These are phyloP conservation scores for Cnemophilus loriae DNA, from an alignment of 2,113 vertebrate species.

Conservation along the genomic window DNA sequence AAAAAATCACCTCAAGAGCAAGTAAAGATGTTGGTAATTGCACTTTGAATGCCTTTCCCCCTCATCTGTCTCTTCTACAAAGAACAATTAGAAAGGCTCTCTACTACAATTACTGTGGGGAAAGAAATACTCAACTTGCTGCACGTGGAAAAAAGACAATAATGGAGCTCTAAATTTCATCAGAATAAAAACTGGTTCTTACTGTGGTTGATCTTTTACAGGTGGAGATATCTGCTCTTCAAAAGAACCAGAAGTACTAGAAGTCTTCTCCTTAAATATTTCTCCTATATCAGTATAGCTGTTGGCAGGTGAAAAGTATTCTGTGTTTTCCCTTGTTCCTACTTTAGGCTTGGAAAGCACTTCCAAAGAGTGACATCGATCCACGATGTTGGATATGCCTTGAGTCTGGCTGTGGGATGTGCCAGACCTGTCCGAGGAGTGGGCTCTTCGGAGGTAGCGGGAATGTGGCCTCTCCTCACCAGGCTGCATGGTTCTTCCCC, in stretches of 20 bases:
- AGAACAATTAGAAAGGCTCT: neutral
- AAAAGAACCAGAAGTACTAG: slow-evolving; percentile 48
- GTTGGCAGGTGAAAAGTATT: slow-evolving; percentile 65
- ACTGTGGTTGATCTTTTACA: slow-evolving; percentile 81
- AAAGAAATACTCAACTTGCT: neutral
- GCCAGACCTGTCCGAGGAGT: slow-evolving; percentile 86
- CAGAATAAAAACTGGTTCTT: slow-evolving; percentile 52
- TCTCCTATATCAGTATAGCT: slow-evolving; percentile 65
- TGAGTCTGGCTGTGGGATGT: slow-evolving; percentile 54
- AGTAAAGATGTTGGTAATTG: neutral
- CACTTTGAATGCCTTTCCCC: neutral
- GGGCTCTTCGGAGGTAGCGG: slow-evolving; percentile 87
- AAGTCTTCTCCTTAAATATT: slow-evolving; percentile 73
- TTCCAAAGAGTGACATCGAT: slow-evolving; percentile 87
- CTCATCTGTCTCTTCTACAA: neutral
- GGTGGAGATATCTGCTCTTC: slow-evolving; percentile 75
- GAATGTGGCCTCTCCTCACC: slow-evolving; percentile 79
- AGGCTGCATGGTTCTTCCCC: slow-evolving; percentile 62
- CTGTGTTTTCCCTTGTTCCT: slow-evolving; percentile 43
- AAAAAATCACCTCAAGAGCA: neutral
- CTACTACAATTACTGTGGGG: neutral
- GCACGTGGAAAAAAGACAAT: neutral
- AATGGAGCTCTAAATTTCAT: neutral
- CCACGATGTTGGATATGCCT: slow-evolving; percentile 46
- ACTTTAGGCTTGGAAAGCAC: slow-evolving; percentile 68